These are phyloP conservation scores for Carcharodon carcharias DNA, from an alignment of 2,797 vertebrate species.

Conservation along the genomic window DNA sequence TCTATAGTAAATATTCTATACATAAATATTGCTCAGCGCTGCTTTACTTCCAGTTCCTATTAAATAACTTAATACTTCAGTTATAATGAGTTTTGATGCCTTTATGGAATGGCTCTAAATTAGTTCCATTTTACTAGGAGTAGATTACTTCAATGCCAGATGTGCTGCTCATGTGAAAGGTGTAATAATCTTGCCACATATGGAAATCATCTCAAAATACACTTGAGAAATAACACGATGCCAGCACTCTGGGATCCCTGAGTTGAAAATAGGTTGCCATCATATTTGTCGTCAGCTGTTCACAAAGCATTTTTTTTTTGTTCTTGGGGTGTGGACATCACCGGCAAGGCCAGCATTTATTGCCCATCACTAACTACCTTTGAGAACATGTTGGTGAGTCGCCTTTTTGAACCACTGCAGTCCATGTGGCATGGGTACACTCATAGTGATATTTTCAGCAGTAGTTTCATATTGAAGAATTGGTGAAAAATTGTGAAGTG, in stretches of 20 bases:
- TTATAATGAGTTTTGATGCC: neutral
- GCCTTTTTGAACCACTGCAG: too few species aligned
- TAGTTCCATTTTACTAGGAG: neutral
- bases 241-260: neutral
- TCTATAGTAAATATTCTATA: too few species aligned
- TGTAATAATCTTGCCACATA: neutral
- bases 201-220: neutral
- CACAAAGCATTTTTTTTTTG: neutral
- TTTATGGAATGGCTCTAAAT: neutral
- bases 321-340: too few species aligned
- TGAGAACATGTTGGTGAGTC: too few species aligned
- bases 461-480: too few species aligned
- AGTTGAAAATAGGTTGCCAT: neutral
- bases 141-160: neutral
- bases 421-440: too few species aligned
- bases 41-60: neutral
- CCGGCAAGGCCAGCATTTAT: too few species aligned
- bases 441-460: too few species aligned
- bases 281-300: neutral
- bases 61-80: neutral
- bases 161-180: neutral
- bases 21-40: too few species aligned
- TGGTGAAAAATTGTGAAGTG: too few species aligned
- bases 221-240: neutral
- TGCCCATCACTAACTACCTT: too few species aligned